Percentiles rank a stretch among this genome's conserved stretches.
phyloP scores from a whole-genome alignment of 2,888 invertebrate species.

The Chesias legatella region DNA sequence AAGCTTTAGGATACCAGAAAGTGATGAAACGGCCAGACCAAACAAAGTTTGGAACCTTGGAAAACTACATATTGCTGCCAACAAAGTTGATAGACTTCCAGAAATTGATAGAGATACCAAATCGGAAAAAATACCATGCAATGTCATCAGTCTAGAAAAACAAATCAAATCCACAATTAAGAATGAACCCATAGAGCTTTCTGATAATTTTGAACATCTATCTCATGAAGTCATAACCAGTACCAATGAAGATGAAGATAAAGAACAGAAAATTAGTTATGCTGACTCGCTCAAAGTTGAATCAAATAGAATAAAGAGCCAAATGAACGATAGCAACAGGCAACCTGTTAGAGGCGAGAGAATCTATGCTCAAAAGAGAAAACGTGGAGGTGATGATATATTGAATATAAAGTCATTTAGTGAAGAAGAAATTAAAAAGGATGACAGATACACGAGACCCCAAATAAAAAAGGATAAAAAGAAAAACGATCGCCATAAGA shows the following conservation, averaged over 20 bases:
- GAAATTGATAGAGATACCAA: constrained; percentile 5
- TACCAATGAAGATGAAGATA: constrained; percentile 10
- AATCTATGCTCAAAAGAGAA: constrained; percentile 48
- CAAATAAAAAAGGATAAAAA: constrained; percentile 57
- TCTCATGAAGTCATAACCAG: constrained; percentile 11
- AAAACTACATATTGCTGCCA: constrained; percentile 3
- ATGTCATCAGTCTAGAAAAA: constrained; percentile 9
- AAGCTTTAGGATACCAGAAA: constrained; percentile 15
- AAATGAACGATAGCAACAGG: constrained; percentile 34
- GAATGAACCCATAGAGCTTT: background rate
- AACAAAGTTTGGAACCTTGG: constrained; percentile 12
- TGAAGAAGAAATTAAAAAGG: constrained; percentile 63
- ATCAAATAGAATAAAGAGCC: constrained; percentile 24
- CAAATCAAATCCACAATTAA: constrained; percentile 20
- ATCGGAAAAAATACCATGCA: constrained; percentile 6
- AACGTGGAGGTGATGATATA: constrained; percentile 33
- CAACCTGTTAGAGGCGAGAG: constrained; percentile 70
- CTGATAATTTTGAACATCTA: constrained; percentile 17
- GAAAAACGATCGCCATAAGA: constrained; percentile 58
- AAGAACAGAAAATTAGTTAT: constrained; percentile 51
- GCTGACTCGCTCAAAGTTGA: constrained; percentile 60
- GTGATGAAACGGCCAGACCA: constrained; percentile 14
- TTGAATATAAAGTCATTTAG: constrained; percentile 40
- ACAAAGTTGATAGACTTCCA: background rate
- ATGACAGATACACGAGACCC: constrained; percentile 57